Evolutionary conservation across 2,797 vertebrate species (phyloP), one percentile per base, ranked within the genome.

Genomic region (Lagorchestes hirsutus): DNA sequence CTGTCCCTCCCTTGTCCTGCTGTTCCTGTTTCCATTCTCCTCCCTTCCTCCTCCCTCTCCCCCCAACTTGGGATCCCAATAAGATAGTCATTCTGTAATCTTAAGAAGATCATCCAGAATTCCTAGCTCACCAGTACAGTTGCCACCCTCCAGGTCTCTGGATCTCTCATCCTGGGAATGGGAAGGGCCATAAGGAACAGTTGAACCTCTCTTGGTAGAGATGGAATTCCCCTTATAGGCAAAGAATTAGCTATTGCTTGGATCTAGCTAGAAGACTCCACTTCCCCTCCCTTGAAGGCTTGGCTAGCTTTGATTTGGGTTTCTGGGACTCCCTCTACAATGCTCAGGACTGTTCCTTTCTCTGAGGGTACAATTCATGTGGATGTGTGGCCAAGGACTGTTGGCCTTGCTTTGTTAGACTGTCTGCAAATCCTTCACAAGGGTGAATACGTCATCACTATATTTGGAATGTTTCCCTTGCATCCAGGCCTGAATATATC

Each of bases 91-190:
- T 46, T 54, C 90, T 54, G 29, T 91, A 34, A 91, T 54, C 90
- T 54, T 55, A 29, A 91, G 28, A 54, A 28, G 52, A 40, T 54
- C 54, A n/a, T 16, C 28, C 12, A 91, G 3, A 55, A 31, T 18
- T 5, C 46, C 24, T 87, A 12, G 92, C 98, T 97, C 93, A 98
- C 98, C 98, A 98, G 92, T 58, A 97, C 98, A 4, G 97, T 95
- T 4, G 91, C 97, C 93, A 98, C 93, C 93, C 93, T 98, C 98
- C 93, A 97, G 97, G 16, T 98, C 98, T 14, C 92, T 91, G 29
- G 92, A 91, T 92, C 55, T 96, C 55, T 97, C 97, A 31, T 98
- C 97, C 0, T 54, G 82, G 95, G 97, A 97, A 2, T 67, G 54
- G 0, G 40, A 55, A 0, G 94, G 95, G 28, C 54, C 94, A 90